Conservation (phyloP, 2,797 vertebrate species). For the Paramormyrops hopkinsi region DNA sequence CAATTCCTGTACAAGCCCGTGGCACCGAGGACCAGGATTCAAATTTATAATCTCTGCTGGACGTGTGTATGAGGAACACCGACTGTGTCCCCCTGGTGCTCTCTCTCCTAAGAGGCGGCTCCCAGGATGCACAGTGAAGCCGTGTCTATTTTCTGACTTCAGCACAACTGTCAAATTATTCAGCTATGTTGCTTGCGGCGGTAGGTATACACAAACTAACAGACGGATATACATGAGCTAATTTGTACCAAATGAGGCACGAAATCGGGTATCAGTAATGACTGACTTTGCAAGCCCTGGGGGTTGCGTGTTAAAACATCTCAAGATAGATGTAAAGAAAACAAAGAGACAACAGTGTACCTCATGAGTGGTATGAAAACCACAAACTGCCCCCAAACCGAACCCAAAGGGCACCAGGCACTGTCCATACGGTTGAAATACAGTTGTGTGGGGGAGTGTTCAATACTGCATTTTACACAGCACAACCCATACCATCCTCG, state of each 20-base stretch:
- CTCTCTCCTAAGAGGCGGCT: not conserved
- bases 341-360: not conserved
- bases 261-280: not conserved
- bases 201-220: not conserved
- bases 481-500: slow-evolving; percentile 44
- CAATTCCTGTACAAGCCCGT: slow-evolving; percentile 16
- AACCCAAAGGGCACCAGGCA: not conserved
- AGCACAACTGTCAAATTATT: not conserved
- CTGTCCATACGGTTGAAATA: not conserved
- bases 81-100: not conserved
- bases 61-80: not conserved
- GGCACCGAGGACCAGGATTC: not conserved
- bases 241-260: not conserved
- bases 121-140: not conserved
- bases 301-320: not conserved
- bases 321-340: not conserved
- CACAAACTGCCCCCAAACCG: not conserved
- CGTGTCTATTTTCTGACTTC: not conserved
- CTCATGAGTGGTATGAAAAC: not conserved
- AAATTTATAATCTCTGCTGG: not conserved
- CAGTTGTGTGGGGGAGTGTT: not conserved
- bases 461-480: not conserved
- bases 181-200: not conserved
- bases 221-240: not conserved
- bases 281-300: not conserved